Evolutionary conservation across 1,140 invertebrate genomes (phyloP), one percentile per base, ranked within the genome.

Genomic region (Littorina saxatilis): DNA sequence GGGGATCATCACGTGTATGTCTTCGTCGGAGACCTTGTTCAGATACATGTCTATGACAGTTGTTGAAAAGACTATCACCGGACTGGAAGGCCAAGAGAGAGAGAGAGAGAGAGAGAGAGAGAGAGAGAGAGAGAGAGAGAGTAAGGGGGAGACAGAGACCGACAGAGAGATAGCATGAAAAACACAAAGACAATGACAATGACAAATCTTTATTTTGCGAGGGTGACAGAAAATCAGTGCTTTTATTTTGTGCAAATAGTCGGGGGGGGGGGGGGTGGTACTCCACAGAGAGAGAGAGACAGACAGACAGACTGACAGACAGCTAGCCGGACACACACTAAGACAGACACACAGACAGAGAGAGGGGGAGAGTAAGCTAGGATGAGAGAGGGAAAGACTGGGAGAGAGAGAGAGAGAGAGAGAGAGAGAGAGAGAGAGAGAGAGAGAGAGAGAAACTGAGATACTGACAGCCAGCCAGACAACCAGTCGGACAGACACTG

Each of bases 31-130:
- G 43, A 47, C 7, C 43, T 5, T 17, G 43, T 17, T 47, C 43
- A 17, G 7, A 17, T 47, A n/a, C n/a, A 17, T 47, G 43, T 47
- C 43, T 47, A 17, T 47, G 43, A 66, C n/a, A n/a, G n/a, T n/a
- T n/a, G n/a, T n/a, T n/a, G n/a, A n/a, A n/a, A n/a, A n/a, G n/a
- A n/a, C n/a, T n/a, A n/a, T n/a, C n/a, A 58, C 15, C 52, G n/a
- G n/a, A 58, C n/a, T 17, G n/a, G n/a, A n/a, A n/a, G n/a, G n/a
- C n/a, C 63, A 66, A 7, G 63, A 66, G 63, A 9, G 63, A 66
- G 63, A 66, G 63, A 66, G 63, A 66, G 63, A 66, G 63, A 66
- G 63, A 66, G 63, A 29, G 63, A 66, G 63, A 66, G 63, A 66
- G 63, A 66, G 63, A 66, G 63, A 29, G 63, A 66, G 63, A 66